Base-by-base conservation (phyloP, 2,797 vertebrate genomes). In the Amblyraja radiata region DNA sequence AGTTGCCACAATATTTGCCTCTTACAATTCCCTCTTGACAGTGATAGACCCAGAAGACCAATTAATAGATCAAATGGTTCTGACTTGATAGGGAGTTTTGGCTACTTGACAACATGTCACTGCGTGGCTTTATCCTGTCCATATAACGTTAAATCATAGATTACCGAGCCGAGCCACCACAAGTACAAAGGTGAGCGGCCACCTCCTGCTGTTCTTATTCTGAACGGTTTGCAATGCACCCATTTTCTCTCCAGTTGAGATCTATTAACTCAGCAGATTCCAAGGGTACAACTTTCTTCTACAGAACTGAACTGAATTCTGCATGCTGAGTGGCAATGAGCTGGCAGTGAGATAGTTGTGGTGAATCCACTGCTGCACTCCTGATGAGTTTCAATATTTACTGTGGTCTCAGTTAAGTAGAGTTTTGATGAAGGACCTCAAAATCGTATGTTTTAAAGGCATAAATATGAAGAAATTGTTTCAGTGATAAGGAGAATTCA, bases 201-300 rank as follows among this genome's bases (percentile, higher is more conserved):
- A 5, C 21, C 54, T 28, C 54, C 54, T 28, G 23, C 36, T 83
- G 54, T 25, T 84, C 58, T 13, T 65, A 16, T n/a, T 1, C 10
- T 32, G 58, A n/a, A 1, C 32, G n/a, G 36, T 86, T 58, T 32
- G 58, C 83, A 65, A 11, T 86, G 61, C 25, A 32, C 61, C 13
- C 63, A 88, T 88, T 65, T 65, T 88, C 84, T 65, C 61, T n/a
- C 61, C n/a, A 88, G 58, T 14, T 65, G 61, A 65, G 84, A 88
- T 65, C 5, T n/a, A 4, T 28, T 84, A 86, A n/a, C 10, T 32
- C 83, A n/a, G 83, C 28, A 63, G 6, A 18, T 1, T n/a, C n/a
- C 28, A 65, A 16, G 61, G 28, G 32, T 65, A 63, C 61, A 28
- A 13, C 58, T 63, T 1, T 13, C n/a, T 86, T 86, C 83, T 0